Percentiles rank a stretch among this genome's conserved stretches.
Conservation (phyloP, 2,888 invertebrate species). For the Microplitis deprimator region DNA sequence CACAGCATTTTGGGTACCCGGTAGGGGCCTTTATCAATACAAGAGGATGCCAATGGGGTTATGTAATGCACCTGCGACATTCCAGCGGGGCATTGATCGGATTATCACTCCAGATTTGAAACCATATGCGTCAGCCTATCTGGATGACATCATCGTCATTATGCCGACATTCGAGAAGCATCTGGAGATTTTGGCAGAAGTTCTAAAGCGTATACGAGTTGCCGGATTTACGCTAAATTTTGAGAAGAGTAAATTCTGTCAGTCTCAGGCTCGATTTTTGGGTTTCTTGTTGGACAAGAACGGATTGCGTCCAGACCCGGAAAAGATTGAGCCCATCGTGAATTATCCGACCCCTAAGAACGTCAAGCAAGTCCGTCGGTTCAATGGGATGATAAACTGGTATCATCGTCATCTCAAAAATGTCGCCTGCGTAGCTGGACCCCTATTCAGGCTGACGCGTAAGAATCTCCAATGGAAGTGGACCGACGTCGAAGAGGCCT, state of each 20-base stretch:
- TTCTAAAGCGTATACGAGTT: conserved; percentile 39
- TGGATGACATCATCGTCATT: conserved; percentile 43
- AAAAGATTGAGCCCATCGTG: too few species aligned
- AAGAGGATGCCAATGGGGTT: background rate
- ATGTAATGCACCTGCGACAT: background rate
- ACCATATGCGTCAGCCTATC: conserved; percentile 29
- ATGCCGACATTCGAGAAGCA: conserved; percentile 40
- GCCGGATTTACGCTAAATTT: conserved; percentile 40
- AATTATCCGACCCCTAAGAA: conserved; percentile 27
- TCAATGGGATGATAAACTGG: too few species aligned
- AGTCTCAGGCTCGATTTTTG: conserved; percentile 42
- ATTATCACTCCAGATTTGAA: background rate
- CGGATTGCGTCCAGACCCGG: too few species aligned
- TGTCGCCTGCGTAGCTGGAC: too few species aligned
- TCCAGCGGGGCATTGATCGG: background rate
- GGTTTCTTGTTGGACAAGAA: conserved; percentile 33
- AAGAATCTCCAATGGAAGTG: conserved; percentile 42
- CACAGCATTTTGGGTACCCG: background rate
- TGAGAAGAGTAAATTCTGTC: conserved; percentile 46
- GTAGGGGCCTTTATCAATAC: background rate
- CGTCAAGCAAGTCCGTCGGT: too few species aligned
- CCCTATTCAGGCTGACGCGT: conserved; percentile 37
- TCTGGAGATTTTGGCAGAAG: conserved; percentile 17
- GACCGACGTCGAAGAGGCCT: conserved; percentile 41
- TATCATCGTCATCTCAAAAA: too few species aligned